Conservation (phyloP, 64 coral and sea anemone species). For the Orbicella faveolata region DNA sequence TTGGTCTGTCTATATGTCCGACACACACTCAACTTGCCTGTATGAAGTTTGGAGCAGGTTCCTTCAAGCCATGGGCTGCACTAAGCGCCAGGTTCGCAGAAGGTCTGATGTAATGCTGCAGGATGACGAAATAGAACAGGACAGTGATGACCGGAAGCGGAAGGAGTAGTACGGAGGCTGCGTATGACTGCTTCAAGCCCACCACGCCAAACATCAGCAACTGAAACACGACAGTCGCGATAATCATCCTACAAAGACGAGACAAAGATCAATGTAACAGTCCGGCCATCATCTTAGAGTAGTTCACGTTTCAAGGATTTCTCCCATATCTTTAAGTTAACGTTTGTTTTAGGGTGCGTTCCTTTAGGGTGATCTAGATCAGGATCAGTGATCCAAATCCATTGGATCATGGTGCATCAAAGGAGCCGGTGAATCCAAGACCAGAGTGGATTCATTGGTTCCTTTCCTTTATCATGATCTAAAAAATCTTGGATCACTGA, state of each 20-base stretch:
- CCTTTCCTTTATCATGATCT: no score
- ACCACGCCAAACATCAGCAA: conserved; percentile 83
- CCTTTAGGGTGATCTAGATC: no score
- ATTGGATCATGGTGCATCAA: no score
- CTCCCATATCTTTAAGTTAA: no score
- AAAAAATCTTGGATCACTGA: no score
- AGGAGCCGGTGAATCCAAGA: no score
- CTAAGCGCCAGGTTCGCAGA: conserved; percentile 39
- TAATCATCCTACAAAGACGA: conserved; percentile 55
- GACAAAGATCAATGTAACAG: background rate
- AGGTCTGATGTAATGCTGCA: conserved; percentile 37
- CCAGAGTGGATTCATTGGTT: no score
- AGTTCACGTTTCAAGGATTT: no score
- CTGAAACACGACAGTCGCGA: conserved; percentile 68
- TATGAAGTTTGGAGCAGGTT: conserved; percentile 22
- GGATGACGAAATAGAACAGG: conserved; percentile 62
- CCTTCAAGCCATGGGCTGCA: background rate
- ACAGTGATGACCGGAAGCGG: conserved; percentile 68
- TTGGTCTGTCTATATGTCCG: background rate
- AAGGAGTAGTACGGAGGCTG: conserved; percentile 50
- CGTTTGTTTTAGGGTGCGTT: background rate
- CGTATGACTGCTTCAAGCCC: conserved; percentile 52
- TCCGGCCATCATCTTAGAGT: no score
- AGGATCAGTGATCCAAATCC: no score
- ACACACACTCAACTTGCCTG: background rate